These are phyloP conservation scores for Drosophila sechellia DNA, from an alignment of 1,140 invertebrate genomes.

Conservation along the genomic window DNA sequence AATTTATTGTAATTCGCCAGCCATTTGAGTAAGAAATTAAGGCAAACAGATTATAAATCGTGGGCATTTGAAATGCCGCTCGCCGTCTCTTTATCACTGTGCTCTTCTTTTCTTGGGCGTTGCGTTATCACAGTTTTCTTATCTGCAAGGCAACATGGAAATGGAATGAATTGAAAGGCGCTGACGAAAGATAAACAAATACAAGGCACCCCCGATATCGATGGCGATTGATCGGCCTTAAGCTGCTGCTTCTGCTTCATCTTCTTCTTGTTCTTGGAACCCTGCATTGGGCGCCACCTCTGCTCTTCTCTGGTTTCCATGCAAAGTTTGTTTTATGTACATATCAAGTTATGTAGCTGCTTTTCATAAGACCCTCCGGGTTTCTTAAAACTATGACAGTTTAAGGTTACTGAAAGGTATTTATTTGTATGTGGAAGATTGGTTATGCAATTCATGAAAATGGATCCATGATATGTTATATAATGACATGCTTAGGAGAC, in stretches of 20 bases:
- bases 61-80: constrained; percentile 49
- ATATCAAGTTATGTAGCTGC: no score
- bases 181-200: constrained; percentile 44
- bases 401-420: no score
- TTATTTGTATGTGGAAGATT: no score
- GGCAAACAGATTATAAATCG: constrained; percentile 59
- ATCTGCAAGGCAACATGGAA: constrained; percentile 45
- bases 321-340: no score
- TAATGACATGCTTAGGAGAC: no score
- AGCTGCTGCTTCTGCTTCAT: constrained; percentile 9
- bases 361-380: no score
- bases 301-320: no score
- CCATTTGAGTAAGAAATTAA: constrained; percentile 71
- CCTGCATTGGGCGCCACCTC: constrained; percentile 1
- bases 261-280: constrained; percentile 13
- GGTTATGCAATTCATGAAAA: no score
- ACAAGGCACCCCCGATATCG: constrained; percentile 38
- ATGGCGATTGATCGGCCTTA: constrained; percentile 45
- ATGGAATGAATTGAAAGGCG: constrained; percentile 56
- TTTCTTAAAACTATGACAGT: no score
- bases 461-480: no score
- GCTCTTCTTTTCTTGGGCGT: constrained; percentile 16
- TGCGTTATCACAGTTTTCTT: constrained; percentile 30
- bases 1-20: constrained; percentile 73
- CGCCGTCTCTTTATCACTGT: constrained; percentile 1